phyloP scores from a whole-genome alignment of 2,888 invertebrate species.

The Hoplodrina ambigua region DNA sequence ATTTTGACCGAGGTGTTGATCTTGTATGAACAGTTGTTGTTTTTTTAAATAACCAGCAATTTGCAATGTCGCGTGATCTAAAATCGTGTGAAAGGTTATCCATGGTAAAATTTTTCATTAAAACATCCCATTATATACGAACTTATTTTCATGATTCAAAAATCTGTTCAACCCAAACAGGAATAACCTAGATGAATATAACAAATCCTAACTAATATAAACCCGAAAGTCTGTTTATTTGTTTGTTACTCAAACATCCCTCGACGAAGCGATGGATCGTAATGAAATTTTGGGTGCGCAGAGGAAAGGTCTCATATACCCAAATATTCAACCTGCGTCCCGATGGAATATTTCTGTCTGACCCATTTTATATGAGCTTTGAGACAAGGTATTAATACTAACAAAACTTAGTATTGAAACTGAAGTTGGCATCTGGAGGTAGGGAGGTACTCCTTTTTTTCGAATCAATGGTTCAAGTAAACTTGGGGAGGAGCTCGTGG shows the following conservation, averaged over 20 bases:
- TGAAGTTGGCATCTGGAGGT: neutral
- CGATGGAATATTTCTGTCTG: conserved; percentile 35
- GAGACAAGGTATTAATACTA: conserved; percentile 31
- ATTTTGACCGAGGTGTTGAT: too few relatives aligned
- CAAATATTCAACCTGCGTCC: conserved; percentile 56
- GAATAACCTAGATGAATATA: conserved; percentile 26
- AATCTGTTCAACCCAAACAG: conserved; percentile 3
- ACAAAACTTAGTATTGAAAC: conserved; percentile 16
- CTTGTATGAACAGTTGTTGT: too few relatives aligned
- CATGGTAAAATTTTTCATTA: too few relatives aligned
- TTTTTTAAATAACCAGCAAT: too few relatives aligned
- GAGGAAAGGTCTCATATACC: conserved; percentile 34
- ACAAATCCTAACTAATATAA: conserved; percentile 55
- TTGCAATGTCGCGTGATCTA: too few relatives aligned
- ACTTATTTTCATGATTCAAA: neutral
- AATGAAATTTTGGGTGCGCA: conserved; percentile 57
- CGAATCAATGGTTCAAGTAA: too few relatives aligned
- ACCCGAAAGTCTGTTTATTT: conserved; percentile 57
- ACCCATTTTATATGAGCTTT: conserved; percentile 41
- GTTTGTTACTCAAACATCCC: conserved; percentile 61
- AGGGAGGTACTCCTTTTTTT: too few relatives aligned
- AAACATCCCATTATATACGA: too few relatives aligned
- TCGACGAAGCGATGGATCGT: conserved; percentile 57
- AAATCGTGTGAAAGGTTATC: too few relatives aligned
- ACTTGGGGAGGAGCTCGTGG: too few relatives aligned